Base-by-base conservation (phyloP, 2,888 invertebrate genomes). In the Pseudococcus jackbeardsleyi region DNA sequence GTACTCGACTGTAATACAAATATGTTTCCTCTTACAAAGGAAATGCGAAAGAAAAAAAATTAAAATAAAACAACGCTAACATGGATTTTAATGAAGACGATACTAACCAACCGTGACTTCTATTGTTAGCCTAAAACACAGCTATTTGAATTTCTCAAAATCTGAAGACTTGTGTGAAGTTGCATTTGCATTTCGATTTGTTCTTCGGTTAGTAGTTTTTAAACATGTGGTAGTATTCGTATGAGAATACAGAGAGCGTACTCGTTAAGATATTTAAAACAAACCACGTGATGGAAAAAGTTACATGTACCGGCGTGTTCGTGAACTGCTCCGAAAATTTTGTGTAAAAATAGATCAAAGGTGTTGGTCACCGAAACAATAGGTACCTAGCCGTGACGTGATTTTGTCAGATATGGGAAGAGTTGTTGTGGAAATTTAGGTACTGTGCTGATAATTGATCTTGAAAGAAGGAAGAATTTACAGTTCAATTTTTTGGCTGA, bases 21-120 rank as follows among this genome's bases (percentile, higher is more conserved):
- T 46, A 42, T 46, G 22, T 46, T 82, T 82, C 79, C 79, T 82
- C 17, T 82, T 17, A 39, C 79, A 82, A 19, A 82, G 79, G 46
- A 82, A 42, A 7, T 42, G 46, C 26, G 42, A 46, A 82, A 72
- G 64, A 22, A 64, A 77, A 39, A 77, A 77, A 77, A 77, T 77
- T 77, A n/a, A 82, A 82, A 82, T 46, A 46, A 82, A 82, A 33
- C 79, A 46, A 42, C 46, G 79, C 79, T 82, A 19, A 46, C 46
- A 46, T 39, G 39, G 79, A 11, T 46, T 46, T 82, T 46, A 82
- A 82, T 22, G 79, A 46, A 82, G 46, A 46, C 46, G 46, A 46
- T 82, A 19, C 46, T 46, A 82, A 46, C 79, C 79, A 82, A 82
- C 79, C 79, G 33, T 82, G 19, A 82, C 79, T 46, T 42, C 79